Conservation (phyloP, 2,888 invertebrate genomes). For the Seira musarum region DNA sequence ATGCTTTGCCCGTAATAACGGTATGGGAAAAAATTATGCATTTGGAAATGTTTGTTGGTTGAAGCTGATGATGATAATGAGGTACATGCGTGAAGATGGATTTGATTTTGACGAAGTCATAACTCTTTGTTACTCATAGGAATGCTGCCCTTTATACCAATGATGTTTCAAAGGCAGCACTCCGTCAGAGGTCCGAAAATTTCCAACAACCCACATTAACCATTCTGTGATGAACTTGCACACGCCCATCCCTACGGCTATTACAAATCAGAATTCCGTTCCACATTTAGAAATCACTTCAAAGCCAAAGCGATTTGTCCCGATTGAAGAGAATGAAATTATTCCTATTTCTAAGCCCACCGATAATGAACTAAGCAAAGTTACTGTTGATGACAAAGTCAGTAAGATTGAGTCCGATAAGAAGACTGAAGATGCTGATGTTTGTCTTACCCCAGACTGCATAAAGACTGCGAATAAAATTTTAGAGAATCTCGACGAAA, state of each 20-base stretch:
- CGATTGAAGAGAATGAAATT: slow-evolving; percentile 20
- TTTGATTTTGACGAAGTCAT: background rate
- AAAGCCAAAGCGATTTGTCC: slow-evolving; percentile 37
- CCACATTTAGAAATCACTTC: background rate
- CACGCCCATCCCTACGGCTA: background rate
- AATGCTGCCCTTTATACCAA: slow-evolving; percentile 36
- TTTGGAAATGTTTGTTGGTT: background rate
- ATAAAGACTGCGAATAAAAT: slow-evolving; percentile 61
- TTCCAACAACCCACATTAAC: background rate
- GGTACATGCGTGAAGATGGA: no score
- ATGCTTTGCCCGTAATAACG: slow-evolving; percentile 48
- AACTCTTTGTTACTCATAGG: slow-evolving; percentile 15
- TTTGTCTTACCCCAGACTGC: slow-evolving; percentile 57
- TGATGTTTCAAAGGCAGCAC: slow-evolving; percentile 25
- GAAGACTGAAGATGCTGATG: slow-evolving; percentile 12
- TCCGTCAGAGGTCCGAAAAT: slow-evolving; percentile 24
- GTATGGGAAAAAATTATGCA: slow-evolving; percentile 10
- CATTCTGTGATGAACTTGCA: background rate
- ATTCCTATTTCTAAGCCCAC: background rate
- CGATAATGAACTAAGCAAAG: background rate
- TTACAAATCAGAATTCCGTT: background rate
- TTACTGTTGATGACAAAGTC: background rate
- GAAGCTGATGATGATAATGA: no score
- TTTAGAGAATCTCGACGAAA: slow-evolving; percentile 70
- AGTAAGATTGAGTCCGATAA: background rate